Conservation (phyloP, 1,140 invertebrate genomes). For the Neuroterus valhalla region DNA sequence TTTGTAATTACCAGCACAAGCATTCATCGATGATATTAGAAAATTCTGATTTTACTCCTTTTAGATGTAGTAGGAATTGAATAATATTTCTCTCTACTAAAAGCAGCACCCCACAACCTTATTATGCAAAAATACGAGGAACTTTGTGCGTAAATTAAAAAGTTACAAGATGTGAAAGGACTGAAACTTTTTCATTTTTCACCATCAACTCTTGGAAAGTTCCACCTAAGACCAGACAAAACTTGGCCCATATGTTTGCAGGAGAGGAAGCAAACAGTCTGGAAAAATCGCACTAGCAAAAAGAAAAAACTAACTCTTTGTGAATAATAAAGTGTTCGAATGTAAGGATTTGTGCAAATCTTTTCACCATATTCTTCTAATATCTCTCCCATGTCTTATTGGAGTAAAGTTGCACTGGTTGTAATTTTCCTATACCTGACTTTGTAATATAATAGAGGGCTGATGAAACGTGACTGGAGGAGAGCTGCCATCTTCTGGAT, state of each 20-base stretch:
- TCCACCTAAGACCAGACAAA: constrained; percentile 3
- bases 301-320: too few species aligned
- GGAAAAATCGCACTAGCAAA: constrained; percentile 5
- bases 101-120: background rate
- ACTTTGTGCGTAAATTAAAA: constrained; percentile 22
- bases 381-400: too few species aligned
- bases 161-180: background rate
- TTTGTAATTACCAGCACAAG: constrained; percentile 6
- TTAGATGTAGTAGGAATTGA: background rate
- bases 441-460: background rate
- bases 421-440: background rate
- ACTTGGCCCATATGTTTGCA: background rate
- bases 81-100: background rate
- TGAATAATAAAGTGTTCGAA: too few species aligned
- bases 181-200: background rate
- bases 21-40: background rate
- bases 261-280: background rate
- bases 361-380: too few species aligned
- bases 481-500: constrained; percentile 55
- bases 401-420: too few species aligned
- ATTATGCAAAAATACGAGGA: background rate
- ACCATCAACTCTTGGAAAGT: constrained; percentile 1
- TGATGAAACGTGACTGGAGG: constrained; percentile 12
- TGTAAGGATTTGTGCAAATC: too few species aligned
- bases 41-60: background rate